Base-by-base conservation (phyloP, 2,113 vertebrate species). In the Pangasianodon hypophthalmus region DNA sequence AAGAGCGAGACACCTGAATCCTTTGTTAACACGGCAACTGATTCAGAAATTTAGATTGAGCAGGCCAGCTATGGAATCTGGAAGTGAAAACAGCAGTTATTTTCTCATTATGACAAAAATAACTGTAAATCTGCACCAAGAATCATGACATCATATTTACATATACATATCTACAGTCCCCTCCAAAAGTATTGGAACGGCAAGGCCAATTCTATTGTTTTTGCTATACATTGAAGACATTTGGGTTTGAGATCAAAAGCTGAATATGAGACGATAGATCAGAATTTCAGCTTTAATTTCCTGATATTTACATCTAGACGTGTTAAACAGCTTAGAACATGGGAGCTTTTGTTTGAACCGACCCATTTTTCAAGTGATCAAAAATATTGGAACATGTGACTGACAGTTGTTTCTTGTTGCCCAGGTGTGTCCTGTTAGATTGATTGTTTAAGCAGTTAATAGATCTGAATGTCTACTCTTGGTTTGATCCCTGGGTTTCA, bases 21-120 rank as follows among this genome's bases (percentile, higher is more conserved):
- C 48, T 44, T 88, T 83, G 46, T 37, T 67, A 88, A 54, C 46
- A n/a, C 48, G n/a, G 2, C 62, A 54, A 71, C 32, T 44, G 50
- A 83, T 52, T 83, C 77, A 67, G 56, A 60, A 77, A 60, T 52
- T 19, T 44, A 79, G 13, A 79, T 29, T 24, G 58, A 10, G 58
- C 56, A 41, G 44, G 77, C 8, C 77, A 88, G 46, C 60, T 67
- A 52, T 69, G 62, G 60, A 46, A 71, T 88, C 60, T 88, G 60
- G 11, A 81, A 88, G 44, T 52, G 13, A 88, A 88, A 52, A 80
- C 37, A 54, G 21, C 84, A 85, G 54, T 79, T 77, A 87, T 60
- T 79, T 87, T 37, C 46, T 50, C 64, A 69, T 86, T 37, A 71
- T 52, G 46, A 86, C 44, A 48, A 32, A 86, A 84, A 60, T 13